Percentiles rank a stretch among this genome's conserved stretches.
Evolutionary conservation across 2,113 vertebrate genomes (phyloP).

Genomic region (Polypterus senegalus): DNA sequence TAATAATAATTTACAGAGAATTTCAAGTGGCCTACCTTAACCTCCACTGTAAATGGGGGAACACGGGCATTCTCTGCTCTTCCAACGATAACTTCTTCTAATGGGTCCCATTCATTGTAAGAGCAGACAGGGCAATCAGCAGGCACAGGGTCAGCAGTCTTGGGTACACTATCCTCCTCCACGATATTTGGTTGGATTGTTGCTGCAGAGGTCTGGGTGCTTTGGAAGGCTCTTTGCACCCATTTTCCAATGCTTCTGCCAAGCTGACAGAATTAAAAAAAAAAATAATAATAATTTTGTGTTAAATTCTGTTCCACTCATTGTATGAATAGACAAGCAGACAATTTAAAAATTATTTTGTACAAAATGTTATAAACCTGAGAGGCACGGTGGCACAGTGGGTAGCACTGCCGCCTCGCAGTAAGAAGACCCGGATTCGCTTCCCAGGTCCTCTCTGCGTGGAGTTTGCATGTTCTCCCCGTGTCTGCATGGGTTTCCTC

Average conservation of each 20-base stretch:
- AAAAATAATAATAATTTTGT: background rate
- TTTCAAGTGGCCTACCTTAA: constrained; percentile 68
- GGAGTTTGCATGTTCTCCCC: too few species aligned
- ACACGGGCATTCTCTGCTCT: constrained; percentile 85
- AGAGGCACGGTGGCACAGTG: too few species aligned
- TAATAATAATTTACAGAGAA: background rate
- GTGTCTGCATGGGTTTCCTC: too few species aligned
- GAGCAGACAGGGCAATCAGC: constrained; percentile 78
- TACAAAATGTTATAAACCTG: too few species aligned
- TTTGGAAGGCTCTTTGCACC: constrained; percentile 77
- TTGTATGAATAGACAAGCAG: too few species aligned
- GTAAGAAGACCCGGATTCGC: too few species aligned
- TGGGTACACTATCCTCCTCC: constrained; percentile 49
- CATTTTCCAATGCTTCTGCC: constrained; percentile 59
- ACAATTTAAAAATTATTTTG: too few species aligned
- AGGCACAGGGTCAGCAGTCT: constrained; percentile 42
- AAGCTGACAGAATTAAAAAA: constrained; percentile 46
- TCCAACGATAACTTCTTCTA: constrained; percentile 96
- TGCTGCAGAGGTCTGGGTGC: constrained; percentile 70
- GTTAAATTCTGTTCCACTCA: too few species aligned
- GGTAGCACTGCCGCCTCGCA: too few species aligned
- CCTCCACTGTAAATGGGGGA: constrained; percentile 90
- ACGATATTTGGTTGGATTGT: constrained; percentile 49
- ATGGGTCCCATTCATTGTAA: constrained; percentile 91
- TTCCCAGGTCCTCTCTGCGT: too few species aligned